phyloP scores from a whole-genome alignment of 2,113 vertebrate genomes.

The Etheostoma cragini region DNA sequence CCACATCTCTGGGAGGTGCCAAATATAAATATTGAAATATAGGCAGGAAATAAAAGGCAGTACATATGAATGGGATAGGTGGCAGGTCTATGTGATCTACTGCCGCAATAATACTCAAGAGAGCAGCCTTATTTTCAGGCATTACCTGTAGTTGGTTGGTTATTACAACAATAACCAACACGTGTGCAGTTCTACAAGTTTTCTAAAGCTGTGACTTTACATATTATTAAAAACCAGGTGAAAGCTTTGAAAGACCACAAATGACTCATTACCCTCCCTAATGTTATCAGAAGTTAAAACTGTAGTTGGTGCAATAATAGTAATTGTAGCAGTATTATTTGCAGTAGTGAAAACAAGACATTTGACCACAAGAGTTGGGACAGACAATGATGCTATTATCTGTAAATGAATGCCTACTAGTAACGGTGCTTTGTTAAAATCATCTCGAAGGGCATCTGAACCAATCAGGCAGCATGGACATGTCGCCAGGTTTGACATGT shows the following conservation, averaged over 20 bases:
- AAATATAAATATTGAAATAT: not conserved
- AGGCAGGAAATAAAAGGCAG: not conserved
- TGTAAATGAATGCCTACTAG: not conserved
- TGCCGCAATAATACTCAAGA: not conserved
- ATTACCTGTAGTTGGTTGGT: not conserved
- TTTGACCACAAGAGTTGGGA: not conserved
- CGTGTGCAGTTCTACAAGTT: not conserved
- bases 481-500: no score
- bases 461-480: not conserved
- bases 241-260: not conserved
- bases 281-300: no score
- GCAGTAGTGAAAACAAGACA: no score
- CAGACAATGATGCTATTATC: conserved; percentile 8
- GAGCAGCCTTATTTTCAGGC: not conserved
- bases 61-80: not conserved
- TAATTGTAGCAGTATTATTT: no score
- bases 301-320: no score
- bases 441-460: not conserved
- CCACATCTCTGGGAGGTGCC: conserved; percentile 16
- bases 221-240: conserved; percentile 10
- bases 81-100: not conserved
- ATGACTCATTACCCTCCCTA: no score
- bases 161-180: conserved; percentile 5
- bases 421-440: conserved; percentile 17
- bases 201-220: not conserved